Evolutionary conservation across 2,113 vertebrate genomes (phyloP), one percentile per base, ranked within the genome.

Genomic region (Lamprotornis superbus): DNA sequence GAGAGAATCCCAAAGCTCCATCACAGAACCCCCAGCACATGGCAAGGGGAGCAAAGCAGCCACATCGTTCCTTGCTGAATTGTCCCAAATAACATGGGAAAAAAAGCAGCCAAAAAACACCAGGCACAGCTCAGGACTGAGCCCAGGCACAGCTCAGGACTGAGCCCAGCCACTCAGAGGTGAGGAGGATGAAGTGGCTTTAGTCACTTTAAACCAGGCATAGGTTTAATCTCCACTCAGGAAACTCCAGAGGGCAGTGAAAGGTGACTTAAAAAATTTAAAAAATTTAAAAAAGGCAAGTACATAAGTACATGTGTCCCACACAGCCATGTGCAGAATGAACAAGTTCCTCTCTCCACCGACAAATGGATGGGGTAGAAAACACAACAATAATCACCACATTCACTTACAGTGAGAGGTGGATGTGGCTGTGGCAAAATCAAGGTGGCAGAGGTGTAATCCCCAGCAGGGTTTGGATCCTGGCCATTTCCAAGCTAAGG

Each of bases 261-360:
- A 68, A 86, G 9, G 8, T 20, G 53, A 40, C 17, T 60, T 39
- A 2, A 22, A 53, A 21, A 42, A 42, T 42, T 39, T 10, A 15
- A 8, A 15, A 46, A 8, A 15, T 13, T n/a, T n/a, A n/a, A n/a
- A n/a, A n/a, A 25, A 42, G 11, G 2, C 9, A 71, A 33, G 5
- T 25, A 6, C 6, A 2, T 3, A 75, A 33, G 5, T 25, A 6
- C 5, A 2, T 3, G 4, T 5, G 2, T 47, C n/a, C 42, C 44
- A n/a, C 10, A 0, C 0, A 42, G 14, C 30, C 39, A 31, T 0
- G 6, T 12, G 61, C 1, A 5, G 37, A 40, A 44, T n/a, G n/a
- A 73, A 23, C 0, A 4, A 39, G 19, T 50, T 78, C 47, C 17
- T 8, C 8, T n/a, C 27, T 52, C 10, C 11, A 16, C 55, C 50